Evolutionary conservation across 2,888 invertebrate species (phyloP), one percentile per base, ranked within the genome.

Genomic region (Sisyra terminalis): DNA sequence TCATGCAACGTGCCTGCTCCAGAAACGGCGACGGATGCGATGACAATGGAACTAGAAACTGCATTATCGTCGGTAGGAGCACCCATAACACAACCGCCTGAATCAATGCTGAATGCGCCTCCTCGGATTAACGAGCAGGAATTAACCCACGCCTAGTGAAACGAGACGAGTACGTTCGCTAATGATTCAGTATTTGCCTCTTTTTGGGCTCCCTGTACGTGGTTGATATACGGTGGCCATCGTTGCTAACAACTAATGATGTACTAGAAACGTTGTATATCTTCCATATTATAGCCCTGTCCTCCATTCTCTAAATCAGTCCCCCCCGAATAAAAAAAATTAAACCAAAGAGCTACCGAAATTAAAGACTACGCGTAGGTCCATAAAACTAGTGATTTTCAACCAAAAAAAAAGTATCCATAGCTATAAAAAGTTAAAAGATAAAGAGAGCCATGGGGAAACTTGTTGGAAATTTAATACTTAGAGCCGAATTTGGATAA

Each of bases 61-160:
- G 9, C n/a, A 32, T 14, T 13, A 14, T 5, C 32, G 14, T 14
- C n/a, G 14, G 32, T 14, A 32, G 32, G 16, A 35, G 16, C 39
- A 29, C 16, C 18, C 11, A 39, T 40, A 15, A 40, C 40, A 17
- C 40, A 40, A 31, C 30, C 40, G 31, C 40, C 40, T 15, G 40
- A 40, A 40, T 29, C 40, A 11, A 31, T 31, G 14, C 15, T 31
- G 24, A 40, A 40, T 31, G 31, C 29, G 13, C 29, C 40, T 16
- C 40, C 40, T 11, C 40, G 40, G 24, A 31, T 40, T 15, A 37
- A 18, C 16, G 18, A 39, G 13, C 40, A 29, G 11, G 40, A 40
- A 15, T n/a, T 31, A n/a, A 40, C 40, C 6, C 40, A 31, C 24
- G 40, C 40, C 40, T 40, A 40, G 40, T 40, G 40, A 40, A 40